Evolutionary conservation across 2,888 invertebrate genomes (phyloP).

Genomic region (Augiades crinisus): DNA sequence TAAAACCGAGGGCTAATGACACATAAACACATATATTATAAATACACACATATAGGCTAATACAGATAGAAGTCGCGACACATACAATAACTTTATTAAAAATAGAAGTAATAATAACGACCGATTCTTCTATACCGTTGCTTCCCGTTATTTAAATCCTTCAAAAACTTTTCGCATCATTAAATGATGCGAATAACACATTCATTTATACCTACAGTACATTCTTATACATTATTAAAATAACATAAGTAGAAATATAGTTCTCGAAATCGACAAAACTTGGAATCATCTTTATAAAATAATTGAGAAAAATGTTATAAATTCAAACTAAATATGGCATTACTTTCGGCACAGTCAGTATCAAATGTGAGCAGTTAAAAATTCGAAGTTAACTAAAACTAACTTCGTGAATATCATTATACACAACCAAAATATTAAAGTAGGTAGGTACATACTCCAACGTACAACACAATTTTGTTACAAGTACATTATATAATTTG

Average conservation of each 20-base stretch:
- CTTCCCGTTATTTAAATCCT: constrained; percentile 4
- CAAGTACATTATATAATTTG: too few species aligned
- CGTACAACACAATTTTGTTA: too few species aligned
- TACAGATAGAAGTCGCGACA: constrained; percentile 31
- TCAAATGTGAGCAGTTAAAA: constrained; percentile 2
- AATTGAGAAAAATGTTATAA: not conserved
- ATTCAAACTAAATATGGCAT: not conserved
- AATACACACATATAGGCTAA: constrained; percentile 34
- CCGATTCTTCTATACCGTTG: constrained; percentile 10
- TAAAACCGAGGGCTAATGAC: constrained; percentile 3
- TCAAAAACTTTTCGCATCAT: constrained; percentile 15
- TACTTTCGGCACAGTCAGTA: constrained; percentile 2
- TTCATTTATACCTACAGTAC: not conserved
- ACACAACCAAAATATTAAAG: not conserved
- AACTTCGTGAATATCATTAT: not conserved
- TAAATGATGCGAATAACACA: constrained; percentile 13
- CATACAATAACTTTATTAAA: constrained; percentile 13
- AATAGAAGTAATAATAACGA: constrained; percentile 15
- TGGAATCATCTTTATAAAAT: too few species aligned
- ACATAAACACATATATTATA: constrained; percentile 41
- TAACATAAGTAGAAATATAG: not conserved
- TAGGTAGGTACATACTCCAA: too few species aligned
- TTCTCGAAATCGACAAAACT: not conserved
- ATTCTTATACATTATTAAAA: not conserved
- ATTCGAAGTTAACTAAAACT: not conserved